Evolutionary conservation across 2,888 invertebrate species (phyloP), one percentile per base, ranked within the genome.

Genomic region (Eupithecia abbreviata): DNA sequence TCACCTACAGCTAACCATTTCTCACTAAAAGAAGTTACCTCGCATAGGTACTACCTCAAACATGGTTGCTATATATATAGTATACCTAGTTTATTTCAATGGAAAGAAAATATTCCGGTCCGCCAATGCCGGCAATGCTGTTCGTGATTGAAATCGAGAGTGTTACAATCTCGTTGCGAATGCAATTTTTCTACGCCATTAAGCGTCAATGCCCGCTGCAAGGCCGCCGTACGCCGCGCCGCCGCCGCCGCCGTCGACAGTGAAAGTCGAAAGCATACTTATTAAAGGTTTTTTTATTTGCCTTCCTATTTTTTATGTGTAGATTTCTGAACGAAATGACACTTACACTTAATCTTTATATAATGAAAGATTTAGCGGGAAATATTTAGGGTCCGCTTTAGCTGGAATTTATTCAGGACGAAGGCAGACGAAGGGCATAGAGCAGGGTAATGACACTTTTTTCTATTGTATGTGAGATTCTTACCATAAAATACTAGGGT

Each of bases 181-280:
- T 85, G 88, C 86, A 87, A 87, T 91, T 89, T 88, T 90, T 85
- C 84, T 82, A 85, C 81, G 79, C 81, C 81, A 82, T 84, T 85
- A 79, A 79, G 85, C 86, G 90, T 89, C 91, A 91, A 90, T 85
- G 91, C 85, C 89, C 90, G 88, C 80, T 79, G 87, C 90, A 89
- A 91, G 90, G 90, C 89, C 88, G 81, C 18, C 55, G 18, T 30
- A 30, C 30, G 30, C 30, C 30, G 30, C 13, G 66, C 89, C 90
- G 89, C 81, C 79, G 87, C 90, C 79, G 87, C 90, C 89, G 88
- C 18, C 88, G 80, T 79, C 83, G 85, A 81, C 81, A 87, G 92
- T 87, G 93, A 93, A 93, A 93, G 92, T 92, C 84, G 92, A 93
- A 91, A 93, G 93, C 85, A 85, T 79, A 84, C 81, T 83, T 82